These are phyloP conservation scores for Sigmodon hispidus DNA, from an alignment of 2,113 vertebrate species.

Conservation along the genomic window DNA sequence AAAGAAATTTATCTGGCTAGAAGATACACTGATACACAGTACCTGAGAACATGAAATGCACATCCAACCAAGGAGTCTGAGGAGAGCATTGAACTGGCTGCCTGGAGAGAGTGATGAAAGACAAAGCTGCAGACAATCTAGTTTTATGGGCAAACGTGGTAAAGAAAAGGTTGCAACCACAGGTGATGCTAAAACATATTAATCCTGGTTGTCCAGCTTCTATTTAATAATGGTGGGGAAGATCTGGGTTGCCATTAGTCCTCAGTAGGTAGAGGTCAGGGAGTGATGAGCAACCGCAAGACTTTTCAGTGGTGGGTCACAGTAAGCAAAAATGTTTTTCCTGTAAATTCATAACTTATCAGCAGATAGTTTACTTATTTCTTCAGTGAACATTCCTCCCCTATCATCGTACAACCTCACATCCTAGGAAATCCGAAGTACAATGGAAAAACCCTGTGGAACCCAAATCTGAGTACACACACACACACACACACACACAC, in stretches of 20 bases:
- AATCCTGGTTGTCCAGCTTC: background rate
- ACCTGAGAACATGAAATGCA: background rate
- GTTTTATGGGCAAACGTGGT: background rate
- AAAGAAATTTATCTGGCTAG: background rate
- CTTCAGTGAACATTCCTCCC: background rate
- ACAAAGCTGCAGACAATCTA: background rate
- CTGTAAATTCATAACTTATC: background rate
- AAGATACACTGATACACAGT: background rate
- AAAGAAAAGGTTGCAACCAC: constrained; percentile 21
- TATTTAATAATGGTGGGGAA: background rate
- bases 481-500: background rate
- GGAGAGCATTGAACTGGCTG: background rate
- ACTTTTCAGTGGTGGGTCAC: background rate
- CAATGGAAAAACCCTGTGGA: background rate
- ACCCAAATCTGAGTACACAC: constrained; percentile 29
- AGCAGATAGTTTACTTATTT: background rate
- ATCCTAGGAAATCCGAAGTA: background rate
- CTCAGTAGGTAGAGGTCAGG: background rate
- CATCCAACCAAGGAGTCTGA: background rate
- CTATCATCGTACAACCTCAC: background rate
- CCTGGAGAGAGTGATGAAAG: background rate
- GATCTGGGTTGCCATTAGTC: background rate
- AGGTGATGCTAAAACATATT: background rate
- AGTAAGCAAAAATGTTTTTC: background rate
- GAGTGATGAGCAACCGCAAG: background rate